These are phyloP conservation scores for Hedychridium roseum DNA, from an alignment of 2,888 invertebrate genomes.

Conservation along the genomic window DNA sequence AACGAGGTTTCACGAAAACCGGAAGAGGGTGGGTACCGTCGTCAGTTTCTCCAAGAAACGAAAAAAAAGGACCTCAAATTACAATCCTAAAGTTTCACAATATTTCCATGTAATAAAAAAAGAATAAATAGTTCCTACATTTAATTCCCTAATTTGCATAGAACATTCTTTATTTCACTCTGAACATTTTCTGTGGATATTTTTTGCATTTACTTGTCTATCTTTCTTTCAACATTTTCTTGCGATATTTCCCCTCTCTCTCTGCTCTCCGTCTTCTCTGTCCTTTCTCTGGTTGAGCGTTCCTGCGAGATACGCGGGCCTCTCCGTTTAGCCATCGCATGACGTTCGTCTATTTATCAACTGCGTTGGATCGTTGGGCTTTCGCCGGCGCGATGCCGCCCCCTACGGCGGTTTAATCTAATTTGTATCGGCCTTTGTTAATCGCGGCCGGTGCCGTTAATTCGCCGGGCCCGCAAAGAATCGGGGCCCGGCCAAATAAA, in stretches of 20 bases:
- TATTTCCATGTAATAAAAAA: too few relatives aligned
- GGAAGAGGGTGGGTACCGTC: constrained; percentile 23
- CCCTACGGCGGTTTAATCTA: constrained; percentile 64
- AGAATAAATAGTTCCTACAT: too few relatives aligned
- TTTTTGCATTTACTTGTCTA: too few relatives aligned
- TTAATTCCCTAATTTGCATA: too few relatives aligned
- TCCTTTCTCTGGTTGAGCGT: too few relatives aligned
- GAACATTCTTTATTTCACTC: too few relatives aligned
- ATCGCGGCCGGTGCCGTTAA: constrained; percentile 56
- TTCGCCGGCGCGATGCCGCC: constrained; percentile 57
- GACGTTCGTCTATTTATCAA: constrained; percentile 62
- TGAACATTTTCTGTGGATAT: too few relatives aligned
- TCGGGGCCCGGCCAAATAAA: constrained; percentile 50
- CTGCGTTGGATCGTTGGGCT: constrained; percentile 60
- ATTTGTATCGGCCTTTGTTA: constrained; percentile 64
- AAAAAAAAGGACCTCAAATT: too few relatives aligned
- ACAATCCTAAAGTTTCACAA: too few relatives aligned
- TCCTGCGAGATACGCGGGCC: not conserved
- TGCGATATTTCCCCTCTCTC: not conserved
- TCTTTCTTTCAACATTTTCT: not conserved
- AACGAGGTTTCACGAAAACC: constrained; percentile 42
- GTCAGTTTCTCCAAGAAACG: too few relatives aligned
- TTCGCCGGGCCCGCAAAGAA: constrained; percentile 54
- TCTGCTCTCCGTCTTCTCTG: too few relatives aligned
- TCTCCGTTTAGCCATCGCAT: constrained; percentile 60